phyloP scores from a whole-genome alignment of 2,888 invertebrate genomes.

The Lumbricus terrestris region DNA sequence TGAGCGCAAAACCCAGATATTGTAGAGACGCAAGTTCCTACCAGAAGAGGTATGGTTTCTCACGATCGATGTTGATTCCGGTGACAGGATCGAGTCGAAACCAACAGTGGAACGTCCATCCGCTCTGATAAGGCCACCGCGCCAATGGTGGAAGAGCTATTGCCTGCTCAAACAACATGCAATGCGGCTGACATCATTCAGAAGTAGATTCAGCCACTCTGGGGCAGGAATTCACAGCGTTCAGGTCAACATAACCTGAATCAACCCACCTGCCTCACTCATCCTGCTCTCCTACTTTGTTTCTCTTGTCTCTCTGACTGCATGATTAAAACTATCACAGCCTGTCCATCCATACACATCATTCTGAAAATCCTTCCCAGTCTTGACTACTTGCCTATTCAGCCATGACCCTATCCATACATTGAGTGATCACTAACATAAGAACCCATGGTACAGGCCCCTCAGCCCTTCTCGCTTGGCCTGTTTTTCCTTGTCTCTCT shows the following conservation, averaged over 20 bases:
- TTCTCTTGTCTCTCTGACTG: neutral
- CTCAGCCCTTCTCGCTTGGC: neutral
- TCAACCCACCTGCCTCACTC: neutral
- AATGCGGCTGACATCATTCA: neutral
- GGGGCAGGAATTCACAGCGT: neutral
- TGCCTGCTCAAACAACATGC: conserved; percentile 67
- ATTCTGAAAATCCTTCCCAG: neutral
- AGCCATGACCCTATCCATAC: neutral
- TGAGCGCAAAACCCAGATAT: neutral
- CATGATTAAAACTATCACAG: neutral
- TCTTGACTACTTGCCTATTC: neutral
- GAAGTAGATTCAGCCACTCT: neutral
- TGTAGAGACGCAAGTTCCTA: conserved; percentile 61
- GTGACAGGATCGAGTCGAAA: conserved; percentile 79
- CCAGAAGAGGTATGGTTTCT: conserved; percentile 98
- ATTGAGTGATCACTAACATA: neutral
- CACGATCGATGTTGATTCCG: conserved; percentile 90
- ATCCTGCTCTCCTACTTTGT: neutral
- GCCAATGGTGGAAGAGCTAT: conserved; percentile 94
- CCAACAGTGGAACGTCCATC: conserved; percentile 99
- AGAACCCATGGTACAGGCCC: neutral
- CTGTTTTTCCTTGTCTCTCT: neutral
- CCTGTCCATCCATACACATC: neutral
- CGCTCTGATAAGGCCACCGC: conserved; percentile 98
- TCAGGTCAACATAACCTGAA: neutral